Conservation (phyloP, 2,888 invertebrate genomes). For the Tenthredo notha region DNA sequence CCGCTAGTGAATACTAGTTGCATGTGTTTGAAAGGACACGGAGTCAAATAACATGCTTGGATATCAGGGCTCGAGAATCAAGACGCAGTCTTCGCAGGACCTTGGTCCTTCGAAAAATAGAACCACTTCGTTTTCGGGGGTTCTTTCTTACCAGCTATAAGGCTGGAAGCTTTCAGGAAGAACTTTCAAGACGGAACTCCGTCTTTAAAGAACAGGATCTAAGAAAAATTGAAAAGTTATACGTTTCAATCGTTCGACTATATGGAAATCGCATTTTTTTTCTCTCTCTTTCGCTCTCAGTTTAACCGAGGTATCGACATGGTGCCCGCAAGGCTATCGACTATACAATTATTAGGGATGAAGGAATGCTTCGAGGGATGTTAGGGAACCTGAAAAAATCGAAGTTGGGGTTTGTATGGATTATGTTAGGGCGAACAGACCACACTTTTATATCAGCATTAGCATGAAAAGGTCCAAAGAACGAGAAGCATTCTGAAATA, state of each 20-base stretch:
- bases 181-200: conserved; percentile 23
- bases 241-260: neutral
- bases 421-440: neutral
- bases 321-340: neutral
- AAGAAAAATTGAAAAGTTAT: conserved; percentile 29
- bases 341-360: neutral
- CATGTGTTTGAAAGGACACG: conserved; percentile 34
- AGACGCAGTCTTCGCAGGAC: neutral
- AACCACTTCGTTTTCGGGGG: neutral
- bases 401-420: neutral
- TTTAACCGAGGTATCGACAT: neutral
- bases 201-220: conserved; percentile 40
- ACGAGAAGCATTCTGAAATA: conserved; percentile 31
- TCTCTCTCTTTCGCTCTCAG: neutral
- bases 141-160: neutral
- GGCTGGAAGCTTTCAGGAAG: neutral
- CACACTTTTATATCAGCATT: neutral
- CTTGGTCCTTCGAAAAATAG: neutral
- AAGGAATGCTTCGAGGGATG: neutral
- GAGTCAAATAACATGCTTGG: conserved; percentile 43
- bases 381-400: neutral
- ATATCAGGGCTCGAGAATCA: conserved; percentile 25
- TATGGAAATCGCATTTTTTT: neutral
- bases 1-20: neutral
- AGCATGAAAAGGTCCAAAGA: conserved; percentile 9